These are phyloP conservation scores for Atta texana DNA, from an alignment of 1,140 invertebrate genomes.

Conservation along the genomic window DNA sequence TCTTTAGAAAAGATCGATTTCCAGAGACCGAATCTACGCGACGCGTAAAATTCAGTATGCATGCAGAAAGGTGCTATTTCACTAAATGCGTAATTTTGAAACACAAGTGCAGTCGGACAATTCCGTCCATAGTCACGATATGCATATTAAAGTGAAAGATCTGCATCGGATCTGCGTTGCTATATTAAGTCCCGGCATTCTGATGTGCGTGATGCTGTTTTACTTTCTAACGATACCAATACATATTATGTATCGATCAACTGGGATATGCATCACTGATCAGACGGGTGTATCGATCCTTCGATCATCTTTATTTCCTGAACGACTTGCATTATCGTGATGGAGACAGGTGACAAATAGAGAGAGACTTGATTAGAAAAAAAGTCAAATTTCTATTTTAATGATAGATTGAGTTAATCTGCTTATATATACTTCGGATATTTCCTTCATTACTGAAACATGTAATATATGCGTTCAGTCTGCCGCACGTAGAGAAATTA, in stretches of 20 bases:
- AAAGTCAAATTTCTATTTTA: constrained; percentile 15
- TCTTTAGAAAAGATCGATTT: background rate
- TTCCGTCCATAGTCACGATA: background rate
- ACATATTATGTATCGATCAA: constrained; percentile 20
- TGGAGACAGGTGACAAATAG: constrained; percentile 1
- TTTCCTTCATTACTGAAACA: constrained; percentile 10
- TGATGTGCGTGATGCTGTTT: constrained; percentile 15
- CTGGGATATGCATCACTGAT: constrained; percentile 2
- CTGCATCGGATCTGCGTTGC: constrained; percentile 8
- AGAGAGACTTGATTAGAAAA: background rate
- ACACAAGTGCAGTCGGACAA: background rate
- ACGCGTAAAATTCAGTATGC: background rate
- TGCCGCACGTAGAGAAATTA: constrained; percentile 26
- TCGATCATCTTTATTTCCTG: background rate
- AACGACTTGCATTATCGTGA: background rate
- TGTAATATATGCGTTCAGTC: background rate
- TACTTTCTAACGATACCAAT: constrained; percentile 50
- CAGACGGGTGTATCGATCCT: background rate
- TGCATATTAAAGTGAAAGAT: constrained; percentile 53
- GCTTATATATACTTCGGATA: background rate
- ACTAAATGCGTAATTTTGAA: background rate
- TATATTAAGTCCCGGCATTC: background rate
- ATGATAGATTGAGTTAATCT: constrained; percentile 30
- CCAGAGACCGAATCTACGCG: background rate
- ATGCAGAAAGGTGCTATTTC: background rate